Base-by-base conservation (phyloP, 1,140 invertebrate genomes). In the Atta cephalotes region DNA sequence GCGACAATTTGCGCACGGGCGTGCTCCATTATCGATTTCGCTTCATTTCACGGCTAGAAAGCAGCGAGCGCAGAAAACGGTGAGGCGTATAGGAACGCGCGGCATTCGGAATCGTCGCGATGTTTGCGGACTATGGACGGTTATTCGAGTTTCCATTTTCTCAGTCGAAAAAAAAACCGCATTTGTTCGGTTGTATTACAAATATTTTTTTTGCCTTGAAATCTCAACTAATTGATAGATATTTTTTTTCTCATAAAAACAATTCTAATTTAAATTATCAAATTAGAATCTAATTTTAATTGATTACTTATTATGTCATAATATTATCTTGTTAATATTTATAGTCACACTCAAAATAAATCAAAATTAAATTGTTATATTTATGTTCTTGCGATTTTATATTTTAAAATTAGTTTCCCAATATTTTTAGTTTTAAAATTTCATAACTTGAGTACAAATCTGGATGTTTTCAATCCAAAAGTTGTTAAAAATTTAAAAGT, bases 1-100 rank as follows among this genome's bases (percentile, higher is more conserved):
- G 76, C 74, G 70, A 89, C 89, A 85, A 89, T 91, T 91, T 89
- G 79, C 87, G 85, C 90, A 90, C 84, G 89, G 87, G 31, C 85
- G 71, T 91, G 71, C 39, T 88, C 87, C 90, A 90, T 90, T 91
- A 91, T 91, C 90, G 90, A 91, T 91, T 91, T 90, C 90, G 63
- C 88, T 91, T 91, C 87, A 65, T 90, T 91, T 90, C 89, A 90
- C 88, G 85, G 85, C 53, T 78, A 88, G 49, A 12, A 85, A 53
- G 35, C 56, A 74, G 56, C 45, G 70, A 60, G 16, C 45, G 53
- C 25, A 18, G 58, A 51, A 21, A 79, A 45, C 1, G 18, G 51
- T 28, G 28, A 45, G 25, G 28, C 62, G 45, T 58, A 53, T 58
- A 53, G 72, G 70, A 88, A 88, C 86, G 86, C 80, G 35, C 65